Evolutionary conservation across 1,140 invertebrate species (phyloP).

Genomic region (Ephestia elutella): DNA sequence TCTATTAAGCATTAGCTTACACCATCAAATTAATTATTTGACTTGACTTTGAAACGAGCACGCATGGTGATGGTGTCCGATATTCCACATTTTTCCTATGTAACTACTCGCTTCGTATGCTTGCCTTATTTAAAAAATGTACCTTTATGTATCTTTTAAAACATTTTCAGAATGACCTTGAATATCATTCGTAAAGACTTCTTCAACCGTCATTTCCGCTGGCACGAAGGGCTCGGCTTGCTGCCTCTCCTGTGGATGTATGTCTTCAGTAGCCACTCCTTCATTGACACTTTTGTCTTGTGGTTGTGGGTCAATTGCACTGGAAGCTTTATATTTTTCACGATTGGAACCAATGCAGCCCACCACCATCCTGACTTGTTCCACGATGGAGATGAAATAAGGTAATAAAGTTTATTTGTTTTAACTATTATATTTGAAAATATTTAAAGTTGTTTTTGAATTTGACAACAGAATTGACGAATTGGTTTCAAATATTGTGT

Average conservation of each 20-base stretch:
- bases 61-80: too few relatives aligned
- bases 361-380: constrained; percentile 89
- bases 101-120: too few relatives aligned
- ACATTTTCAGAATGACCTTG: constrained; percentile 32
- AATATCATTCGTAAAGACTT: constrained; percentile 43
- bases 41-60: too few relatives aligned
- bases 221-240: constrained; percentile 50
- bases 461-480: too few relatives aligned
- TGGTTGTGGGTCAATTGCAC: constrained; percentile 79
- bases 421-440: too few relatives aligned
- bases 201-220: constrained; percentile 43
- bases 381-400: constrained; percentile 83
- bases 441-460: too few relatives aligned
- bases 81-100: too few relatives aligned
- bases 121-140: too few relatives aligned
- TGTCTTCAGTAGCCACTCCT: constrained; percentile 31
- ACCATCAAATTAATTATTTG: too few relatives aligned
- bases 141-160: too few relatives aligned
- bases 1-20: too few relatives aligned
- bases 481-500: too few relatives aligned
- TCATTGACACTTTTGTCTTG: constrained; percentile 47
- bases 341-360: constrained; percentile 82
- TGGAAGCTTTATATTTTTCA: constrained; percentile 77
- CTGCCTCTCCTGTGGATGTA: constrained; percentile 52
- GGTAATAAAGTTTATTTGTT: constrained; percentile 19